A percentile compares a stretch with the other conserved stretches of the same genome.
These are phyloP conservation scores for Pempheris klunzingeri DNA, from an alignment of 2,797 vertebrate genomes.

Conservation along the genomic window DNA sequence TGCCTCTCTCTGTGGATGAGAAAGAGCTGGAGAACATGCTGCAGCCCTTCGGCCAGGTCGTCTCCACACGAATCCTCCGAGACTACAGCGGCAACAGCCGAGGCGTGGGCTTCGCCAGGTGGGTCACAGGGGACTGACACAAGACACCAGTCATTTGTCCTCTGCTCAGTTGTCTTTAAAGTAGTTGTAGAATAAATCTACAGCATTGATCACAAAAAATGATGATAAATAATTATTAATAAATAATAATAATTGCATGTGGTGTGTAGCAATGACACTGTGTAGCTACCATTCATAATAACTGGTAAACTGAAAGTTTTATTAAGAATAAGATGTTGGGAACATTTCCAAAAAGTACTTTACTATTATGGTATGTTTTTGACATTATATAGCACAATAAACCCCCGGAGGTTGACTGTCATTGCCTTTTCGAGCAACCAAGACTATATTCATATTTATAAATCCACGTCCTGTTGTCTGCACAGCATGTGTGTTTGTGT, in stretches of 20 bases:
- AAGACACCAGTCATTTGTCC: neutral
- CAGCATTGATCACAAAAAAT: neutral
- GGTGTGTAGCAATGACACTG: neutral
- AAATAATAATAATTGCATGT: neutral
- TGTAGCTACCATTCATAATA: neutral
- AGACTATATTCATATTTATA: neutral
- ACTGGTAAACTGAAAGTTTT: neutral
- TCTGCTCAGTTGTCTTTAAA: neutral
- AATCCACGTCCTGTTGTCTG: neutral
- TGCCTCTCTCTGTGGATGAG: slow-evolving; percentile 97
- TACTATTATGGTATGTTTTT: neutral
- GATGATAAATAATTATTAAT: neutral
- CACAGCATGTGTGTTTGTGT: slow-evolving; percentile 5
- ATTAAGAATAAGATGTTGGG: neutral
- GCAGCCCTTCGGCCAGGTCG: slow-evolving; percentile 96
- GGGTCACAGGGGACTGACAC: slow-evolving; percentile 36
- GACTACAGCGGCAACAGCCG: slow-evolving; percentile 96
- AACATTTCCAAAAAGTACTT: neutral
- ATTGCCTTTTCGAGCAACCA: neutral
- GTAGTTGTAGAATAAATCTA: slow-evolving; percentile 7
- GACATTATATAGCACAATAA: neutral
- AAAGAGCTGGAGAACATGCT: slow-evolving; percentile 98
- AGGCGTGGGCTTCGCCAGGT: slow-evolving; percentile 99
- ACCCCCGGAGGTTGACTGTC: neutral
- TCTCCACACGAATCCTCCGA: slow-evolving; percentile 97